Percentiles rank a stretch among this genome's conserved stretches.
phyloP scores from a whole-genome alignment of 2,888 invertebrate species.

The Sturmia bella region DNA sequence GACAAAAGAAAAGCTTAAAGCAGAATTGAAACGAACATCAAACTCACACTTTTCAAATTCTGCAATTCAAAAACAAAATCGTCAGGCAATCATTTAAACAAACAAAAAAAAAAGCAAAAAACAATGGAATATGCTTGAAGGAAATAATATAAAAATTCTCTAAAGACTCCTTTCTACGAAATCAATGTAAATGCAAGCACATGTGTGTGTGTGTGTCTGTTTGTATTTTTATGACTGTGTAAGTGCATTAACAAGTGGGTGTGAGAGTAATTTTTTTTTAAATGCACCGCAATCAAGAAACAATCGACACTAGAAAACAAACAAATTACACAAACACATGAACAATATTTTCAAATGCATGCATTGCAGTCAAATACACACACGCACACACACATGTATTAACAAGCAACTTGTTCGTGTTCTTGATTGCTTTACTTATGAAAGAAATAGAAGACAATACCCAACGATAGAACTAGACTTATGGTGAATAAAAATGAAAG shows the following conservation, averaged over 20 bases:
- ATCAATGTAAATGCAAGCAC: not conserved
- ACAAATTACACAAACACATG: slow-evolving; percentile 63
- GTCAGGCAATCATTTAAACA: slow-evolving; percentile 18
- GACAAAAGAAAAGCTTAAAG: slow-evolving; percentile 69
- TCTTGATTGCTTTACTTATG: slow-evolving; percentile 68
- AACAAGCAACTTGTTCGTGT: slow-evolving; percentile 53
- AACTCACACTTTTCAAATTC: slow-evolving; percentile 55
- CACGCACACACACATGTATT: slow-evolving; percentile 7
- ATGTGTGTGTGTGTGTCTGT: not conserved
- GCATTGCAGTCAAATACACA: slow-evolving; percentile 32
- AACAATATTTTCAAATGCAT: slow-evolving; percentile 4
- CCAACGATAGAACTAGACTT: slow-evolving; percentile 36
- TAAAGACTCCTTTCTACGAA: slow-evolving; percentile 14
- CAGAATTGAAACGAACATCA: slow-evolving; percentile 55
- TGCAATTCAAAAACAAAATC: slow-evolving; percentile 38
- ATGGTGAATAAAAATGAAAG: slow-evolving; percentile 54
- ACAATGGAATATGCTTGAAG: slow-evolving; percentile 46
- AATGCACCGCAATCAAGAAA: slow-evolving; percentile 76
- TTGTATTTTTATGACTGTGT: not conserved
- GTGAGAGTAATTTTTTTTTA: slow-evolving; percentile 62
- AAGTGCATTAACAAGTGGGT: slow-evolving; percentile 30
- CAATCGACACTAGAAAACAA: slow-evolving; percentile 77
- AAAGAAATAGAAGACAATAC: slow-evolving; percentile 61
- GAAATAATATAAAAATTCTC: slow-evolving; percentile 50
- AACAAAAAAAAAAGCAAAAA: slow-evolving; percentile 23